Evolutionary conservation across 2,888 invertebrate genomes (phyloP).

Genomic region (Junonia oenone): DNA sequence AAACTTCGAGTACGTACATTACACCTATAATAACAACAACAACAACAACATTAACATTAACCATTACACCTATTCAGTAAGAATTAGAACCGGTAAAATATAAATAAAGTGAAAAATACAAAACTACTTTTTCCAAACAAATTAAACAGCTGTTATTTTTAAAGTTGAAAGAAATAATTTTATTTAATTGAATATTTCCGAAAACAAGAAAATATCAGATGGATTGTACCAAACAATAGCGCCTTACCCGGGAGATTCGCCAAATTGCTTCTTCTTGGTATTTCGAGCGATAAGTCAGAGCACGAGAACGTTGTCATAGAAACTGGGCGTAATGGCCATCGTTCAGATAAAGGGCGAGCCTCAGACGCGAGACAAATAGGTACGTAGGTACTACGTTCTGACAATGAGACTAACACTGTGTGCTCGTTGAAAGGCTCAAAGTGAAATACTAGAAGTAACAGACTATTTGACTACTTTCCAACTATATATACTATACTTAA

Average conservation of each 20-base stretch:
- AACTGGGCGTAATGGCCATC: slow-evolving; percentile 11
- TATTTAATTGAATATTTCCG: not conserved
- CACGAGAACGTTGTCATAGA: slow-evolving; percentile 4
- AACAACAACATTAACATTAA: too few species aligned
- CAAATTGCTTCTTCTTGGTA: slow-evolving; percentile 1
- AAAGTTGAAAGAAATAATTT: too few species aligned
- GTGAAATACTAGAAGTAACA: too few species aligned
- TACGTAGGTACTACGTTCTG: too few species aligned
- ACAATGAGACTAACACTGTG: not conserved
- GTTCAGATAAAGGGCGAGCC: slow-evolving; percentile 10
- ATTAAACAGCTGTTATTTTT: too few species aligned
- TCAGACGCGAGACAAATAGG: slow-evolving; percentile 8
- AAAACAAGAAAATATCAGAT: not conserved
- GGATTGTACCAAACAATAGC: not conserved
- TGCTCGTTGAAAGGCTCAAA: not conserved
- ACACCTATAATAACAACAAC: too few species aligned
- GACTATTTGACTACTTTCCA: too few species aligned
- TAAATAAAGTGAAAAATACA: too few species aligned
- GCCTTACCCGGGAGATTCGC: not conserved
- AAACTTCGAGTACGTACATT: too few species aligned
- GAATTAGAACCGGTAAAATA: not conserved
- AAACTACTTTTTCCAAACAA: too few species aligned
- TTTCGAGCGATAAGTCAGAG: slow-evolving; percentile 9
- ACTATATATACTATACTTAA: too few species aligned
- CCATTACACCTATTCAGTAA: too few species aligned